Conservation (phyloP, 2,113 vertebrate species). For the Tiliqua scincoides region DNA sequence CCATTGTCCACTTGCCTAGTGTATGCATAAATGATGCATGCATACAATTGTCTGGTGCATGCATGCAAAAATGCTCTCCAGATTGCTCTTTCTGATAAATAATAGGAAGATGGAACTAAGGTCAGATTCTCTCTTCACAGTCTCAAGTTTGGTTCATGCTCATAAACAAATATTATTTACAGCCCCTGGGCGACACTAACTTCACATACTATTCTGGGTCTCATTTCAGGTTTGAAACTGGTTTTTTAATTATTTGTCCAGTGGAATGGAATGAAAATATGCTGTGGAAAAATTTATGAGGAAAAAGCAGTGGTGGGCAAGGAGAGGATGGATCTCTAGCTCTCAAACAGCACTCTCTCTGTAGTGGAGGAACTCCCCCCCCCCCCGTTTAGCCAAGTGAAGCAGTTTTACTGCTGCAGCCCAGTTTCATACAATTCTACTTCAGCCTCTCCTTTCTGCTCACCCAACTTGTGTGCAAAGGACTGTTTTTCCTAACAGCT, state of each 20-base stretch:
- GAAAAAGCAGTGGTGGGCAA: not conserved
- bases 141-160: not conserved
- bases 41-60: not conserved
- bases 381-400: slow-evolving; percentile 15
- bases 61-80: not conserved
- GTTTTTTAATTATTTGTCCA: slow-evolving; percentile 13
- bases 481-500: slow-evolving; percentile 27
- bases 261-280: not conserved
- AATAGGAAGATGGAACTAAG: not conserved
- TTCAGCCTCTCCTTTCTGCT: slow-evolving; percentile 37
- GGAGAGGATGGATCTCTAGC: not conserved
- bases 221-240: not conserved
- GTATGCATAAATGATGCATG: not conserved
- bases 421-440: slow-evolving; percentile 33
- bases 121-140: not conserved
- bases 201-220: not conserved
- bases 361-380: not conserved
- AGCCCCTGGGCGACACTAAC: slow-evolving; percentile 12
- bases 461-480: slow-evolving; percentile 19
- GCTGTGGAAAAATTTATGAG: slow-evolving; percentile 13
- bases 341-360: slow-evolving; percentile 25
- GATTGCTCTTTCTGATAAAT: not conserved
- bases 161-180: slow-evolving; percentile 25
- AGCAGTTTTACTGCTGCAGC: slow-evolving; percentile 42
- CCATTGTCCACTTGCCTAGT: too few species aligned